These are phyloP conservation scores for Drosophila burlai DNA, from an alignment of 1,140 invertebrate genomes.

Conservation along the genomic window DNA sequence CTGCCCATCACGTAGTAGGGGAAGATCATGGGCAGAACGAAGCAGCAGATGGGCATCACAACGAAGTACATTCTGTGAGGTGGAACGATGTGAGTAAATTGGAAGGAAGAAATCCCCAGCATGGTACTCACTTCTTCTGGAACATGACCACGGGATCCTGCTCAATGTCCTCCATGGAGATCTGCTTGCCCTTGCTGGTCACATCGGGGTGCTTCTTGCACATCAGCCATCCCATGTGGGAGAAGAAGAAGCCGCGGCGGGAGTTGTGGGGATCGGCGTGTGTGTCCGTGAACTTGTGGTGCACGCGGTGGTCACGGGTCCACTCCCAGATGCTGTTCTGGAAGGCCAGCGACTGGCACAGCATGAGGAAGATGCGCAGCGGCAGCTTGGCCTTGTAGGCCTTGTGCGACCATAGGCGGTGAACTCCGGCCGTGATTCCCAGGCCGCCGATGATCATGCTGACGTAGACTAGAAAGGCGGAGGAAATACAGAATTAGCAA, in stretches of 20 bases:
- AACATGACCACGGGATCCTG: conserved; percentile 90
- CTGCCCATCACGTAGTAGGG: conserved; percentile 88
- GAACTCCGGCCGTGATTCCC: conserved; percentile 93
- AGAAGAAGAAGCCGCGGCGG: conserved; percentile 88
- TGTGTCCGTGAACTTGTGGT: conserved; percentile 90
- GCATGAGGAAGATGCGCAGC: conserved; percentile 87
- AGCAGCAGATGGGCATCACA: conserved; percentile 89
- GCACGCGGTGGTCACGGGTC: conserved; percentile 88
- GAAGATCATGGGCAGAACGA: conserved; percentile 90
- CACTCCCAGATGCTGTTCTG: conserved; percentile 87
- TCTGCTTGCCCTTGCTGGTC: conserved; percentile 88
- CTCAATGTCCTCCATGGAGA: conserved; percentile 90
- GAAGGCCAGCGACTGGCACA: conserved; percentile 86
- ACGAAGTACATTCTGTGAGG: conserved; percentile 88
- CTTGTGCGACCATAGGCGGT: conserved; percentile 93
- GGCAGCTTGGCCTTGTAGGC: conserved; percentile 93
- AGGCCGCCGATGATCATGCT: conserved; percentile 85
- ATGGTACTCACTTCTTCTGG: conserved; percentile 87
- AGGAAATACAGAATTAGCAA: background rate
- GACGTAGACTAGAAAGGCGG: conserved; percentile 49
- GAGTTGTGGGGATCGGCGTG: conserved; percentile 90
- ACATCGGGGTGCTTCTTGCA: conserved; percentile 88
- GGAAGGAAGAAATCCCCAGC: no score
- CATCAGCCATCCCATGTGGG: conserved; percentile 89
- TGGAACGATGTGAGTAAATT: background rate